Conservation (phyloP, 2,888 invertebrate genomes). For the Platynereis dumerilii region DNA sequence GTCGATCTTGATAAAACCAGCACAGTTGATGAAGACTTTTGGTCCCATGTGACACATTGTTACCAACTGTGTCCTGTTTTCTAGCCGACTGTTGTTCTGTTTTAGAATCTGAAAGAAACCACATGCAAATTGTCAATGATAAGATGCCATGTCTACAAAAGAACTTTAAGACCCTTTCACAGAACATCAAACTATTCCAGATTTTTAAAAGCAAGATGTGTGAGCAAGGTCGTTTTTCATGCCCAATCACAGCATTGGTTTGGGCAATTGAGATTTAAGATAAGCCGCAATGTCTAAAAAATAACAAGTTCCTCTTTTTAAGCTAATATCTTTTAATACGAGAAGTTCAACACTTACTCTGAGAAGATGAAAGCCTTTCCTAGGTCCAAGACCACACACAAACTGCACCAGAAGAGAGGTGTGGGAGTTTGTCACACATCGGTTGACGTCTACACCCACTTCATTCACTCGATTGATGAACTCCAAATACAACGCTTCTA, state of each 20-base stretch:
- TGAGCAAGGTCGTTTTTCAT: no score
- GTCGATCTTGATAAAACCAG: constrained; percentile 98
- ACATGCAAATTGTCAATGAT: no score
- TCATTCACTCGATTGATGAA: constrained; percentile 94
- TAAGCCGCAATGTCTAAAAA: no score
- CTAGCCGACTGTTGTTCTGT: constrained; percentile 79
- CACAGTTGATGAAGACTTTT: constrained; percentile 97
- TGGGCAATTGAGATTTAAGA: no score
- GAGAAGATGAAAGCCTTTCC: constrained; percentile 76
- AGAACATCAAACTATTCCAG: no score
- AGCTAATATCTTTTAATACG: no score
- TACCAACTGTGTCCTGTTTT: constrained; percentile 93
- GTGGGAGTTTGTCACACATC: constrained; percentile 86
- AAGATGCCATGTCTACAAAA: no score
- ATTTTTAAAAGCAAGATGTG: no score
- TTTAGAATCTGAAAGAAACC: constrained; percentile 68
- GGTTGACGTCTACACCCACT: constrained; percentile 96
- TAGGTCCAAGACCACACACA: constrained; percentile 93
- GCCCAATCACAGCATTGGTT: no score
- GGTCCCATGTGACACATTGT: constrained; percentile 97
- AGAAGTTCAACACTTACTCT: constrained; percentile 47
- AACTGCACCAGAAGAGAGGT: constrained; percentile 89
- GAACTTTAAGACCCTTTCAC: no score
- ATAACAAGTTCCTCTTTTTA: no score
- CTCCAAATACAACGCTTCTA: constrained; percentile 85